Evolutionary conservation across 2,888 invertebrate genomes (phyloP).

Genomic region (Apodemia mormo): DNA sequence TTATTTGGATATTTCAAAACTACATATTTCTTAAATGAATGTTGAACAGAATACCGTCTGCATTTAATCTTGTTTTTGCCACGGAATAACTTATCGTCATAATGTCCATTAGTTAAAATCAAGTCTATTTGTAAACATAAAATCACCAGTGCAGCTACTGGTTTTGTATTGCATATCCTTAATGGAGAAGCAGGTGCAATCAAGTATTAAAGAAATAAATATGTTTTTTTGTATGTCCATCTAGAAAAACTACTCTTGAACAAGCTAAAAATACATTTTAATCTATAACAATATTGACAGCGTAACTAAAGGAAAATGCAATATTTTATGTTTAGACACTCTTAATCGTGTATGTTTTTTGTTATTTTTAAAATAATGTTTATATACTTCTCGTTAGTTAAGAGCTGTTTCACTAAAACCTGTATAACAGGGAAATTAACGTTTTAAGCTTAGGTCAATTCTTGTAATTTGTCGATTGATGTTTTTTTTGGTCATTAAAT

Average conservation of each 20-base stretch:
- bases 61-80: not conserved
- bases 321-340: not conserved
- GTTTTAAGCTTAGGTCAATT: too few relatives aligned
- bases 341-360: not conserved
- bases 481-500: too few relatives aligned
- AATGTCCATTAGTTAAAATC: not conserved
- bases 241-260: constrained; percentile 8
- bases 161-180: constrained; percentile 2
- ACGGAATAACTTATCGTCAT: not conserved
- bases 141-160: not conserved
- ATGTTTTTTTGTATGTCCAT: constrained; percentile 5
- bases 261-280: constrained; percentile 1
- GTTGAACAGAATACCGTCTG: not conserved
- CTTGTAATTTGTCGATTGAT: too few relatives aligned
- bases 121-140: constrained; percentile 2
- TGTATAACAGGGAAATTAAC: too few relatives aligned
- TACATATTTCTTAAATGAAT: not conserved
- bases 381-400: too few relatives aligned
- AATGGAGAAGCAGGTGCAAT: not conserved
- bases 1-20: not conserved
- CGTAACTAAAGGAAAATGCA: not conserved
- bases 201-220: not conserved
- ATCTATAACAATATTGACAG: not conserved
- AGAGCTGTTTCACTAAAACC: too few relatives aligned
- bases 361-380: not conserved